These are phyloP conservation scores for Caerostris darwini DNA, from an alignment of 1,140 invertebrate genomes.

Conservation along the genomic window DNA sequence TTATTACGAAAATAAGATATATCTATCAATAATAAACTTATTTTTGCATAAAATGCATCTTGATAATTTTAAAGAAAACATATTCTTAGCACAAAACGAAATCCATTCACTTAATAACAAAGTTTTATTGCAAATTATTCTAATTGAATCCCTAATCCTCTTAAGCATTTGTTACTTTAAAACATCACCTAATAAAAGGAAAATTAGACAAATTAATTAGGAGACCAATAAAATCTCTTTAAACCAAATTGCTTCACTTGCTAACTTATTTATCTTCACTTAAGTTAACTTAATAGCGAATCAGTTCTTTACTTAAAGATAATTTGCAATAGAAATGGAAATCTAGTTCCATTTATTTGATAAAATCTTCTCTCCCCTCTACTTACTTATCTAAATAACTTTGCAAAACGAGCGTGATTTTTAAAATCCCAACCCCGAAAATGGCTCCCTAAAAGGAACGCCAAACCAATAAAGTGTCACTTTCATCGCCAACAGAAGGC, in stretches of 20 bases:
- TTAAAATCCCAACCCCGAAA: conserved; percentile 10
- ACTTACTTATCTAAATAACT: conserved; percentile 49
- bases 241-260: not conserved
- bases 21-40: too few relatives aligned
- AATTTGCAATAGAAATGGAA: conserved; percentile 23
- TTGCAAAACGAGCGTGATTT: conserved; percentile 6
- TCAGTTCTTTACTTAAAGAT: conserved; percentile 24
- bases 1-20: too few relatives aligned
- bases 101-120: too few relatives aligned
- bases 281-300: conserved; percentile 10
- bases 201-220: too few relatives aligned
- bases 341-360: not conserved
- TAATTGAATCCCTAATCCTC: too few relatives aligned
- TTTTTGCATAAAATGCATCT: too few relatives aligned
- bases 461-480: conserved; percentile 26
- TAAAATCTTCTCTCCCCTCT: conserved; percentile 11
- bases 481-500: not conserved
- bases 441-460: conserved; percentile 10
- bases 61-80: too few relatives aligned
- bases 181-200: too few relatives aligned
- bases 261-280: not conserved
- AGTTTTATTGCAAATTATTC: too few relatives aligned
- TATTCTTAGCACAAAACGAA: too few relatives aligned
- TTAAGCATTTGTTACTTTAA: too few relatives aligned
- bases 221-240: not conserved